phyloP scores from a whole-genome alignment of 2,797 vertebrate species.

The Myotis vivesi region DNA sequence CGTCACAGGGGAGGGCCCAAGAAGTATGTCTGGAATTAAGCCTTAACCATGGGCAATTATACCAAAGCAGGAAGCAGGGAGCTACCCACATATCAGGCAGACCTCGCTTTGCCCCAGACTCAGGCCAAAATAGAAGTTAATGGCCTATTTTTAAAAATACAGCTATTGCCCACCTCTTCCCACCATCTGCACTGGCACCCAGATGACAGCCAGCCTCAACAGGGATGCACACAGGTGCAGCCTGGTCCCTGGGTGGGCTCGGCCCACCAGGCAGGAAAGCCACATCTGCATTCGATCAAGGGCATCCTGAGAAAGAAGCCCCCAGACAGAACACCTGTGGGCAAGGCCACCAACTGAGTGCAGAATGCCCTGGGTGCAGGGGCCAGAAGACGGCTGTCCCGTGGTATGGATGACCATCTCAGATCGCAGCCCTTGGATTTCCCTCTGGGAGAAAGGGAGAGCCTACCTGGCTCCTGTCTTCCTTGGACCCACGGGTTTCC shows the following conservation, averaged over 20 bases:
- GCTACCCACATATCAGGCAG: constrained; percentile 45
- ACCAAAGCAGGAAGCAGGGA: constrained; percentile 59
- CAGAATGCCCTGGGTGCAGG: not conserved
- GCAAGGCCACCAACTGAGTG: not conserved
- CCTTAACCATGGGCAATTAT: constrained; percentile 32
- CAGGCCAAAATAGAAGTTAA: constrained; percentile 55
- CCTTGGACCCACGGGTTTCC: not conserved
- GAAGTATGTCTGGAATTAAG: constrained; percentile 69
- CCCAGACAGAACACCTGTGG: not conserved
- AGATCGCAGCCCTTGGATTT: not conserved
- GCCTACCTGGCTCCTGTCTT: not conserved
- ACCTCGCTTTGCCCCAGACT: constrained; percentile 35
- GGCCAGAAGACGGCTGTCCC: not conserved
- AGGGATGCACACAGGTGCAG: not conserved
- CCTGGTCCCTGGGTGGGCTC: not conserved
- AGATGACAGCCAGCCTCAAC: not conserved
- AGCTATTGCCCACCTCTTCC: not conserved
- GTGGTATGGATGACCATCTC: not conserved
- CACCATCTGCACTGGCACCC: not conserved
- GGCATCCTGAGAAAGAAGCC: not conserved
- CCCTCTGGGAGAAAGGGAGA: not conserved
- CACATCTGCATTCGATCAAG: not conserved
- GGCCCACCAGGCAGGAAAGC: not conserved
- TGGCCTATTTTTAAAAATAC: not conserved
- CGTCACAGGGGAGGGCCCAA: constrained; percentile 47